phyloP scores from a whole-genome alignment of 2,888 invertebrate genomes.

The Hyposoter dolosus region DNA sequence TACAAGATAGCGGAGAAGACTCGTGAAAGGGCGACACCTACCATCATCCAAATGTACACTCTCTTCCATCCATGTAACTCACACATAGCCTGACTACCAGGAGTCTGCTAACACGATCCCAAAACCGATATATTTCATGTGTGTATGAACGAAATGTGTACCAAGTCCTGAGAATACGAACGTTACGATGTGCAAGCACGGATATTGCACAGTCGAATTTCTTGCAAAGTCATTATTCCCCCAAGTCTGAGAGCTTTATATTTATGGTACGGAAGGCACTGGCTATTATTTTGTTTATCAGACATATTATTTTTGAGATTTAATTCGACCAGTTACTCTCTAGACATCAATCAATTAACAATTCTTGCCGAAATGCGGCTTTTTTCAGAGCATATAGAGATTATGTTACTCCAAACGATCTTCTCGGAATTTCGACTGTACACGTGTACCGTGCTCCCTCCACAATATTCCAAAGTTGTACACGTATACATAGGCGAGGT shows the following conservation, averaged over 20 bases:
- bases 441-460: background rate
- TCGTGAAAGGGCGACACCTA: constrained; percentile 42
- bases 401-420: background rate
- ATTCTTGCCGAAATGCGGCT: background rate
- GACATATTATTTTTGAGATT: background rate
- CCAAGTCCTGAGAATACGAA: constrained; percentile 21
- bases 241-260: background rate
- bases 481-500: constrained; percentile 12
- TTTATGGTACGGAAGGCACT: background rate
- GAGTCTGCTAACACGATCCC: constrained; percentile 29
- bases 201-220: constrained; percentile 23
- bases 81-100: background rate
- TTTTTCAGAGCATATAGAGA: background rate
- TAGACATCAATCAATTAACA: background rate
- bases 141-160: constrained; percentile 40
- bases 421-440: constrained; percentile 24
- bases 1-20: constrained; percentile 8
- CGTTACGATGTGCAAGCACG: constrained; percentile 30
- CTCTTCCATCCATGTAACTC: background rate
- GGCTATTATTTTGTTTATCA: background rate
- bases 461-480: constrained; percentile 29
- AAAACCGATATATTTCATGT: constrained; percentile 31
- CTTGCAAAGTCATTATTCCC: background rate
- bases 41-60: constrained; percentile 1
- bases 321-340: background rate